phyloP scores from a whole-genome alignment of 2,888 invertebrate species.

The Drosophila nr. perissopoda region DNA sequence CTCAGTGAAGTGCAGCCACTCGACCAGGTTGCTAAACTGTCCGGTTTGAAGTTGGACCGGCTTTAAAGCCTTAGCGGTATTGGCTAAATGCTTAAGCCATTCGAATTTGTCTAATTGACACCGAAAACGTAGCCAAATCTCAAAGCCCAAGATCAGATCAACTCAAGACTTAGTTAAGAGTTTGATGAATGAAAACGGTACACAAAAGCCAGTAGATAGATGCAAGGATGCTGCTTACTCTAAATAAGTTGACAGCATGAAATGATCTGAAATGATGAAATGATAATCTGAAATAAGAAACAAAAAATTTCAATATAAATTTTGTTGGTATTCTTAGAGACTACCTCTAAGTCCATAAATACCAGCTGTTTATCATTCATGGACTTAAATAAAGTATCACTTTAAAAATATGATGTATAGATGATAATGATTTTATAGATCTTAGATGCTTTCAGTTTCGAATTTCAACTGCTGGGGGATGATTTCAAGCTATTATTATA shows the following conservation, averaged over 20 bases:
- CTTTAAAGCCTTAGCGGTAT: slow-evolving; percentile 29
- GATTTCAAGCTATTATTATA: not conserved
- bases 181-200: slow-evolving; percentile 47
- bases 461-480: not conserved
- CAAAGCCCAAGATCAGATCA: slow-evolving; percentile 24
- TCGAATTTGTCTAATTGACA: slow-evolving; percentile 56
- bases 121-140: slow-evolving; percentile 31
- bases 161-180: slow-evolving; percentile 27
- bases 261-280: not conserved
- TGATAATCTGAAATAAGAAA: not conserved
- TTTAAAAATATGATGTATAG: not conserved
- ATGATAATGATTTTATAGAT: not conserved
- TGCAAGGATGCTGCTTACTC: not conserved
- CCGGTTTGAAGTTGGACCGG: slow-evolving; percentile 29
- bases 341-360: not conserved
- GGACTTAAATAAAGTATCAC: too few relatives aligned
- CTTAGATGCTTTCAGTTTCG: not conserved
- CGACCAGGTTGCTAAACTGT: slow-evolving; percentile 42
- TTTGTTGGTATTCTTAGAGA: not conserved
- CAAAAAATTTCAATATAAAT: not conserved
- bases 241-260: not conserved
- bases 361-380: not conserved
- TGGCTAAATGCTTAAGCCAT: slow-evolving; percentile 39
- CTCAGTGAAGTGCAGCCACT: slow-evolving; percentile 65
- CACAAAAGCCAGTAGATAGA: not conserved